Percentiles rank a stretch among this genome's conserved stretches.
Conservation (phyloP, 1,140 invertebrate genomes). For the Steinernema feltiae region DNA sequence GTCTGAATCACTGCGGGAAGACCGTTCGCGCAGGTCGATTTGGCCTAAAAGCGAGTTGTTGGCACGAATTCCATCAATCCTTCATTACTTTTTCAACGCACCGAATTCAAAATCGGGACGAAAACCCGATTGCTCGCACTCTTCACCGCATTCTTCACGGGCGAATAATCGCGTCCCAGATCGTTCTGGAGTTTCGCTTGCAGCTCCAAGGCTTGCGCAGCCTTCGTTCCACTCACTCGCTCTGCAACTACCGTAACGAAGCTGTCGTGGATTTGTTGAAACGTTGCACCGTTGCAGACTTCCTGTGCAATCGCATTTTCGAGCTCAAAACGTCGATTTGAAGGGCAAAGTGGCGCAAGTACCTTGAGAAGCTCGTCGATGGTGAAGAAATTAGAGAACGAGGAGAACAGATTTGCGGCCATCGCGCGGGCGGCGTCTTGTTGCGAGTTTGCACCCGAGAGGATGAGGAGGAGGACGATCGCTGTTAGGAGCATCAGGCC, state of each 20-base stretch:
- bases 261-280: background rate
- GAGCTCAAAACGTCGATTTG: background rate
- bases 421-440: background rate
- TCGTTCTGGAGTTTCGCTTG: background rate
- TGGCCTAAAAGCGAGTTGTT: background rate
- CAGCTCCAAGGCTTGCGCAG: background rate
- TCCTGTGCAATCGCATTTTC: background rate
- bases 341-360: background rate
- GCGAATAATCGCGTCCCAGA: background rate
- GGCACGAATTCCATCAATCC: too few relatives aligned
- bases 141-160: background rate
- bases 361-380: background rate
- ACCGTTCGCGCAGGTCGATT: background rate
- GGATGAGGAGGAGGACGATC: too few relatives aligned
- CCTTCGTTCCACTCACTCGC: background rate
- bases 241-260: background rate
- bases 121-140: too few relatives aligned
- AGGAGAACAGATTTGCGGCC: background rate
- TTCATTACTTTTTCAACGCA: too few relatives aligned
- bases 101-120: too few relatives aligned
- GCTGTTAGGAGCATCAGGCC: too few relatives aligned
- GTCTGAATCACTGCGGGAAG: background rate
- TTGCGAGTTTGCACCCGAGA: too few relatives aligned
- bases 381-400: background rate
- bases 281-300: background rate